Conservation (phyloP, 2,113 vertebrate species). For the Cyanistes caeruleus region DNA sequence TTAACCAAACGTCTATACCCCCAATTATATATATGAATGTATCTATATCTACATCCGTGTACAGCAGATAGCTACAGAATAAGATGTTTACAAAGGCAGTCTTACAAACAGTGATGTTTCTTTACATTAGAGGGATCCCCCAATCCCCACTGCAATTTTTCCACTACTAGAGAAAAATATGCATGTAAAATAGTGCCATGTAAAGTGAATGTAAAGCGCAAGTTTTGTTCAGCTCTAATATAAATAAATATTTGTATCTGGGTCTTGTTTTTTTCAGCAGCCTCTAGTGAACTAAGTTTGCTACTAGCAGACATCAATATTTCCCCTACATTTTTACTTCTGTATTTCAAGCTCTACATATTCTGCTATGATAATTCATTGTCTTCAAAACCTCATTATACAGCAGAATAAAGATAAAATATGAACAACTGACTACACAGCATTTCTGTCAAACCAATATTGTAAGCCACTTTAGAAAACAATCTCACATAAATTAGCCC, state of each 20-base stretch:
- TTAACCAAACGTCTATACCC: constrained; percentile 50
- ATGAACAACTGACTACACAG: constrained; percentile 30
- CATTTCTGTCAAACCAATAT: constrained; percentile 62
- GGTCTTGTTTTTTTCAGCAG: constrained; percentile 1
- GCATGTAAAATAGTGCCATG: not conserved
- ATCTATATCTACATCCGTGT: not conserved
- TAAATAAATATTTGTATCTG: not conserved
- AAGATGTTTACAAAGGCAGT: not conserved
- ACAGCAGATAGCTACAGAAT: not conserved
- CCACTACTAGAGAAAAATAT: not conserved
- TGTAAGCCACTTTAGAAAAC: constrained; percentile 42
- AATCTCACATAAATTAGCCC: constrained; percentile 62
- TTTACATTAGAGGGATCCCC: not conserved
- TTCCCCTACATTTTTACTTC: constrained; percentile 12
- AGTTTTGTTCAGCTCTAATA: not conserved
- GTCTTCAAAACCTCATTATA: constrained; percentile 45
- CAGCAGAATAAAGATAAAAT: constrained; percentile 61
- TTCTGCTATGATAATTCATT: constrained; percentile 46
- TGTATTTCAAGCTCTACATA: constrained; percentile 49
- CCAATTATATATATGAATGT: not conserved
- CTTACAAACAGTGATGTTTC: not conserved
- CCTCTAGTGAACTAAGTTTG: not conserved
- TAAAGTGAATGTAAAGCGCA: not conserved
- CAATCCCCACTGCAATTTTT: not conserved
- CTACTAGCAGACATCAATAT: not conserved